These are phyloP conservation scores for Ips typographus DNA, from an alignment of 1,140 invertebrate genomes.

Conservation along the genomic window DNA sequence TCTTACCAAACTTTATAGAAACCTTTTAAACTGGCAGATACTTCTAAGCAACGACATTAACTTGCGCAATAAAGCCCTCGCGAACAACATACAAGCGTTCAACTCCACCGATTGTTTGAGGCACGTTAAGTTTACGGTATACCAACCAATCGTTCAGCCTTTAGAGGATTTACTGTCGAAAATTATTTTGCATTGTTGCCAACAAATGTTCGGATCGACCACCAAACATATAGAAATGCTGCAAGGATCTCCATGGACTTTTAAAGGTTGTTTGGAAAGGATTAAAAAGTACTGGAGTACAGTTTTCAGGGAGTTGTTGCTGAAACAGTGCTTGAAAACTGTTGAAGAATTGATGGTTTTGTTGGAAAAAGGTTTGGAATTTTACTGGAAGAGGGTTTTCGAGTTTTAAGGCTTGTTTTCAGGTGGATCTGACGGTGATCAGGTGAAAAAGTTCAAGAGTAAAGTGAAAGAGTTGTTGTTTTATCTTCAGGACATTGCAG, in stretches of 20 bases:
- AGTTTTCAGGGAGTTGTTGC: conserved; percentile 38
- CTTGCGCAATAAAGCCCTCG: conserved; percentile 39
- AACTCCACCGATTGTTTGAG: conserved; percentile 33
- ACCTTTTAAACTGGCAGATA: conserved; percentile 16
- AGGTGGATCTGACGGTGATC: background rate
- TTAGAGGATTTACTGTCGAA: conserved; percentile 35
- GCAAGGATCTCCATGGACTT: conserved; percentile 33
- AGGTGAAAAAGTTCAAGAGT: conserved; percentile 27
- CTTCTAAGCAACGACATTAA: conserved; percentile 41
- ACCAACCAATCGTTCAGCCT: conserved; percentile 24
- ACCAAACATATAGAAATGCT: conserved; percentile 40
- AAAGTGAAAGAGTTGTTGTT: conserved; percentile 32
- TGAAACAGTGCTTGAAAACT: conserved; percentile 41
- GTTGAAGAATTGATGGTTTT: conserved; percentile 18
- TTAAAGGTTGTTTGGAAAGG: conserved; percentile 38
- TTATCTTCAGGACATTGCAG: conserved; percentile 35
- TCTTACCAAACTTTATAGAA: background rate
- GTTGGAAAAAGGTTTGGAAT: conserved; percentile 13
- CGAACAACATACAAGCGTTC: conserved; percentile 31
- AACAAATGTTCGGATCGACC: conserved; percentile 39
- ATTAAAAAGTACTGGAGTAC: conserved; percentile 42
- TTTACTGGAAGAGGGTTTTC: background rate
- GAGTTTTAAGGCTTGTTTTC: background rate
- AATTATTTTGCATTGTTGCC: conserved; percentile 39
- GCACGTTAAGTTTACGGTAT: conserved; percentile 21